These are phyloP conservation scores for Platysteira castanea DNA, from an alignment of 2,113 vertebrate genomes.

Conservation along the genomic window DNA sequence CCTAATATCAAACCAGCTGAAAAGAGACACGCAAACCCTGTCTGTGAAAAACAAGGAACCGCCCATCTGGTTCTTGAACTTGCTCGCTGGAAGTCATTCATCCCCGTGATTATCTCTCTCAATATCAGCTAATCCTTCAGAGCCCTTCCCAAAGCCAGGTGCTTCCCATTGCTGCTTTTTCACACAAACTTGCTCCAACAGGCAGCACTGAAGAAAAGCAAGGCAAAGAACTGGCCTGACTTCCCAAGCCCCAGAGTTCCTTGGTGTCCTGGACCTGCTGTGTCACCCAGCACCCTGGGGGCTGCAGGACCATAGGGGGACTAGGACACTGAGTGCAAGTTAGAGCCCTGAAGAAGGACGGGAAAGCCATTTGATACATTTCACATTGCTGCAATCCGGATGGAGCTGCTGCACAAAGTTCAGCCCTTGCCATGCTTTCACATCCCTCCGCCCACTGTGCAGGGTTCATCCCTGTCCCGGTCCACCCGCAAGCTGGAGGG, in stretches of 20 bases:
- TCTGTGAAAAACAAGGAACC: neutral
- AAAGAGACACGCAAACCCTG: neutral
- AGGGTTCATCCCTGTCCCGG: neutral
- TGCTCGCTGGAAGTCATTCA: neutral
- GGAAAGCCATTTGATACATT: neutral
- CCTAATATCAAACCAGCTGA: neutral
- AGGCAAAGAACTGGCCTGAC: neutral
- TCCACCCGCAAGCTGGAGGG: neutral
- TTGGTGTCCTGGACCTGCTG: neutral
- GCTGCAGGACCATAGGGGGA: neutral
- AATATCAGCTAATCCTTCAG: neutral
- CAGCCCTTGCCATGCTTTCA: rapidly evolving
- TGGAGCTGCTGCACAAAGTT: neutral
- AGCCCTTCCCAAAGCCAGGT: neutral
- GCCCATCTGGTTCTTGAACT: rapidly evolving
- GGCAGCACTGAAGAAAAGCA: neutral
- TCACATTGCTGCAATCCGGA: neutral
- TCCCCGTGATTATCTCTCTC: rapidly evolving
- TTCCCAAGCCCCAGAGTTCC: neutral
- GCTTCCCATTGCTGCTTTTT: neutral
- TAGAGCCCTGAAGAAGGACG: neutral
- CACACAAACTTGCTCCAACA: neutral
- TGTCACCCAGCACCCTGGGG: neutral
- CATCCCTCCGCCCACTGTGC: rapidly evolving
- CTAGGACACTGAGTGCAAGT: neutral